Evolutionary conservation across 2,888 invertebrate species (phyloP).

Genomic region (Atrina japonica): DNA sequence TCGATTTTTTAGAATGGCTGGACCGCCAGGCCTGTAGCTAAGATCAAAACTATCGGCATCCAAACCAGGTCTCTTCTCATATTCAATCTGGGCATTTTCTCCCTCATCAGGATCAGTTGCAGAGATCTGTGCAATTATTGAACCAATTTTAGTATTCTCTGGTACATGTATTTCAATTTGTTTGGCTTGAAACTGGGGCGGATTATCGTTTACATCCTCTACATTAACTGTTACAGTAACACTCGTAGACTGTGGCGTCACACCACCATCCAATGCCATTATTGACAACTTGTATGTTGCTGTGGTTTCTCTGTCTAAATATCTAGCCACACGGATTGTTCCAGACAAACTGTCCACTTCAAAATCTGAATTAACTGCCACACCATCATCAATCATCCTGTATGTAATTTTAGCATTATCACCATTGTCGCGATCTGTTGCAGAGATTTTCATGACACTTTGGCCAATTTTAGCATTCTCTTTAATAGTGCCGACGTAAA

Average conservation of each 20-base stretch:
- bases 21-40: constrained; percentile 84
- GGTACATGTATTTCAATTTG: constrained; percentile 93
- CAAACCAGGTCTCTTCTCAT: constrained; percentile 92
- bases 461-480: constrained; percentile 96
- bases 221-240: constrained; percentile 93
- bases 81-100: constrained; percentile 94
- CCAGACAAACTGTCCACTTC: constrained; percentile 96
- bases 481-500: constrained; percentile 92
- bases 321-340: constrained; percentile 92
- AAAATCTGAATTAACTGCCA: constrained; percentile 91
- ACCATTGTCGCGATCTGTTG: constrained; percentile 93
- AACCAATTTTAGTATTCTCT: constrained; percentile 98
- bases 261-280: constrained; percentile 93
- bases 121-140: constrained; percentile 93
- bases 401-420: constrained; percentile 93
- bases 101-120: constrained; percentile 97
- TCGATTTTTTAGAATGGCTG: constrained; percentile 92
- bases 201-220: constrained; percentile 97
- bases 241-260: constrained; percentile 83
- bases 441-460: constrained; percentile 94
- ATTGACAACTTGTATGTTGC: constrained; percentile 92
- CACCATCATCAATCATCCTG: constrained; percentile 75
- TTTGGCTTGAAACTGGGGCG: constrained; percentile 93
- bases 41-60: constrained; percentile 93
- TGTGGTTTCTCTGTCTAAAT: constrained; percentile 94